phyloP scores from a whole-genome alignment of 2,797 vertebrate genomes.

The Telmatherina bonti region DNA sequence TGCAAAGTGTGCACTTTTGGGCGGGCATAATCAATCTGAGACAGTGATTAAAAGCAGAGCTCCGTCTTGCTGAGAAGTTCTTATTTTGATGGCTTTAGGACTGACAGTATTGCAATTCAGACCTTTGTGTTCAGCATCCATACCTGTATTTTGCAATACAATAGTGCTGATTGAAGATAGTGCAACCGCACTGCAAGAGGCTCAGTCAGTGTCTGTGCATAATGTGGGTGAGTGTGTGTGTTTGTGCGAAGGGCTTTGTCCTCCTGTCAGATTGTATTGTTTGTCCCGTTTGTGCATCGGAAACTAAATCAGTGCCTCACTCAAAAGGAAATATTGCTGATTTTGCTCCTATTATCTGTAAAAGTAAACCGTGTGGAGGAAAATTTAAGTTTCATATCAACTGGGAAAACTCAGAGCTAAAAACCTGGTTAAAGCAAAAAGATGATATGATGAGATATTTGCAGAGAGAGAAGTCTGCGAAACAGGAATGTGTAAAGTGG shows the following conservation, averaged over 20 bases:
- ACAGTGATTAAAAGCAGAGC: slow-evolving; percentile 72
- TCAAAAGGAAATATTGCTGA: slow-evolving; percentile 24
- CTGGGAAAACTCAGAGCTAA: slow-evolving; percentile 37
- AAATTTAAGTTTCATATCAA: slow-evolving; percentile 51
- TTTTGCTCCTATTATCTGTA: slow-evolving; percentile 36
- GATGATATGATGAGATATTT: not conserved
- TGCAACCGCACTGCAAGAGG: slow-evolving; percentile 54
- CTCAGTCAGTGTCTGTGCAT: slow-evolving; percentile 14
- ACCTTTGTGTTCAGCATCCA: slow-evolving; percentile 62
- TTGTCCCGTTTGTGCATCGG: slow-evolving; percentile 21
- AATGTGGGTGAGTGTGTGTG: slow-evolving; percentile 4
- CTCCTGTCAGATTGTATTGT: slow-evolving; percentile 39
- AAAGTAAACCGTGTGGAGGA: slow-evolving; percentile 8
- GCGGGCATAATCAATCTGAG: slow-evolving; percentile 74
- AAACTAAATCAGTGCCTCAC: slow-evolving; percentile 20
- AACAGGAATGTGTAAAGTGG: slow-evolving; percentile 37
- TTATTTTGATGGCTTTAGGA: slow-evolving; percentile 65
- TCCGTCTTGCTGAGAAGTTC: slow-evolving; percentile 71
- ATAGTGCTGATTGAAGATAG: slow-evolving; percentile 76
- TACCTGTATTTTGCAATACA: slow-evolving; percentile 71
- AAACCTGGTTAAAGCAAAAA: slow-evolving; percentile 48
- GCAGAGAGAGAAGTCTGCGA: slow-evolving; percentile 13
- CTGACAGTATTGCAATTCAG: slow-evolving; percentile 65
- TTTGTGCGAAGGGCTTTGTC: slow-evolving; percentile 32
- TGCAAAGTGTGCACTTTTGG: slow-evolving; percentile 76